A percentile compares a stretch with the other conserved stretches of the same genome.
Conservation (phyloP, 2,888 invertebrate species). For the Calameuta pallipes region DNA sequence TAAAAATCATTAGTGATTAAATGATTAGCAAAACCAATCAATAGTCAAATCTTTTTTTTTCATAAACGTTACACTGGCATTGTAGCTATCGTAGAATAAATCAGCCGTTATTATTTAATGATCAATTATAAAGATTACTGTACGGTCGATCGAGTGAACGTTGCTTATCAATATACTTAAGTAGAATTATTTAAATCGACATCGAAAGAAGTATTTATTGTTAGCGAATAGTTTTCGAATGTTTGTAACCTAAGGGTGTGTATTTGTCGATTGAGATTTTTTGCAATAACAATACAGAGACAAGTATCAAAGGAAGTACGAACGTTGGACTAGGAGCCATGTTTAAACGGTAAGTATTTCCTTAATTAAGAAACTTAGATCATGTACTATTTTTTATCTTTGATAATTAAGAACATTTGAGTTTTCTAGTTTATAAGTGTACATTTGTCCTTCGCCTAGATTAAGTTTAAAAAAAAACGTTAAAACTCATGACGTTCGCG, state of each 20-base stretch:
- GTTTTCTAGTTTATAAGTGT: constrained; percentile 5
- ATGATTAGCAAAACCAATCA: not conserved
- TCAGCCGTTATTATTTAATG: not conserved
- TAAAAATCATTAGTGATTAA: not conserved
- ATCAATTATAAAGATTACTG: not conserved
- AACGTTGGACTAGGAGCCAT: not conserved
- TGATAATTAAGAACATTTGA: not conserved
- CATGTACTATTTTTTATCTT: not conserved
- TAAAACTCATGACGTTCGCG: not conserved
- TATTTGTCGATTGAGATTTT: not conserved
- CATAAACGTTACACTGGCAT: not conserved
- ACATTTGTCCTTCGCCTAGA: constrained; percentile 3
- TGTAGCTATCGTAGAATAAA: not conserved
- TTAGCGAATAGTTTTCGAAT: constrained; percentile 15
- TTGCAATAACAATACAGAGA: not conserved
- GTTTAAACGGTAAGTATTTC: not conserved
- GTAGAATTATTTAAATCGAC: constrained; percentile 21
- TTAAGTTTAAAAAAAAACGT: not conserved
- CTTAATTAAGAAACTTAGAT: not conserved
- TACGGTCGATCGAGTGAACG: not conserved
- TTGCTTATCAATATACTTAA: not conserved
- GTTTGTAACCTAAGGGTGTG: not conserved
- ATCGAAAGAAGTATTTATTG: constrained; percentile 24
- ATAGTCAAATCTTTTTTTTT: not conserved
- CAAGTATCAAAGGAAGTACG: not conserved